phyloP scores from a whole-genome alignment of 2,113 vertebrate species.

The Tenebrosternarchus preto region DNA sequence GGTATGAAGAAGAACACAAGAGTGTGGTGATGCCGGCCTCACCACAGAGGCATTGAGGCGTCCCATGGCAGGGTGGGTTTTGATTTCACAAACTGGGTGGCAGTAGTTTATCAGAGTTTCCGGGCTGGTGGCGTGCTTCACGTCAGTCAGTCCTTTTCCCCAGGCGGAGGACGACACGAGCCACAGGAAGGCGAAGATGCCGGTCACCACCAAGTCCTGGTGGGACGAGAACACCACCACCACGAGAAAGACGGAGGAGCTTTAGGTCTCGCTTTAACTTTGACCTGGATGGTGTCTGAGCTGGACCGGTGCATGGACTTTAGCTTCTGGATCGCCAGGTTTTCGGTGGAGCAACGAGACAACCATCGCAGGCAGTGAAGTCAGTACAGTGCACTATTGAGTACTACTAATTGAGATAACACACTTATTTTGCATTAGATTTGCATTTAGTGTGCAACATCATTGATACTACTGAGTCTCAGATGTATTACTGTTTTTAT shows the following conservation, averaged over 20 bases:
- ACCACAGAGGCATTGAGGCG: slow-evolving; percentile 95
- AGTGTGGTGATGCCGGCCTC: slow-evolving; percentile 54
- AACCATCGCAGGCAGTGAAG: too few species aligned
- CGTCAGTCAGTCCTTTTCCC: slow-evolving; percentile 88
- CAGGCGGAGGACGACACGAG: slow-evolving; percentile 91
- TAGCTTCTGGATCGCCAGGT: too few species aligned
- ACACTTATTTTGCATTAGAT: too few species aligned
- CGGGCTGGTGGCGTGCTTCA: slow-evolving; percentile 83
- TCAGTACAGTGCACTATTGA: too few species aligned
- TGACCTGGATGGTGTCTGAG: too few species aligned
- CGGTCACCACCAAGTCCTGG: slow-evolving; percentile 88
- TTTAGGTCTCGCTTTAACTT: background rate
- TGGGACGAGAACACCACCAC: background rate
- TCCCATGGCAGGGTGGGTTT: slow-evolving; percentile 80
- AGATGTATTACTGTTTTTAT: too few species aligned
- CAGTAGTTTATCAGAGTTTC: slow-evolving; percentile 66
- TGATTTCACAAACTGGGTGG: slow-evolving; percentile 58
- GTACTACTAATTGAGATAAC: too few species aligned
- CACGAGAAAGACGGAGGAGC: background rate
- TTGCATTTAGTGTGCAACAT: too few species aligned
- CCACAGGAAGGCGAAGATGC: slow-evolving; percentile 91
- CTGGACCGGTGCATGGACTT: too few species aligned
- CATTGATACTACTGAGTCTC: too few species aligned
- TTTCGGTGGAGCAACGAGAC: too few species aligned
- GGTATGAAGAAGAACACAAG: background rate